Percentiles rank a stretch among this genome's conserved stretches.
These are phyloP conservation scores for Percopsis omiscomaycus DNA, from an alignment of 2,797 vertebrate species.

Conservation along the genomic window DNA sequence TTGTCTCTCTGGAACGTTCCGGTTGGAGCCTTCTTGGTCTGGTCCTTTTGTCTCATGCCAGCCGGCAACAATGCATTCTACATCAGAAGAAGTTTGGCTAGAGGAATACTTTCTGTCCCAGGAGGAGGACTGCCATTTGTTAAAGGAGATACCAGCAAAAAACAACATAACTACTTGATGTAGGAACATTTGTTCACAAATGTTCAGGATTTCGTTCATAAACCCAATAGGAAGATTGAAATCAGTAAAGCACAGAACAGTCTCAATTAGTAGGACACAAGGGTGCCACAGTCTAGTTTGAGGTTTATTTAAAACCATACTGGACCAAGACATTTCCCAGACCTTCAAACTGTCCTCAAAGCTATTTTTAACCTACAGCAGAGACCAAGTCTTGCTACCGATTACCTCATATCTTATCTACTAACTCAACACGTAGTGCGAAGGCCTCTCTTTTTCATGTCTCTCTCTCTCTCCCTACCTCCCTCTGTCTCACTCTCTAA, in stretches of 20 bases:
- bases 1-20: constrained; percentile 92
- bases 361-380: constrained; percentile 55
- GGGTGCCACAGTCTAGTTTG: no score
- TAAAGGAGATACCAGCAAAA: neutral
- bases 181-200: no score
- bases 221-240: no score
- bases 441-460: constrained; percentile 15
- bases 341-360: constrained; percentile 20
- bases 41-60: constrained; percentile 93
- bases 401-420: constrained; percentile 69
- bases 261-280: no score
- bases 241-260: no score
- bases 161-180: neutral
- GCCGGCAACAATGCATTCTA: constrained; percentile 93
- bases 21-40: constrained; percentile 93
- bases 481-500: neutral
- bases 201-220: no score
- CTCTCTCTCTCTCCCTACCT: neutral
- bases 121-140: neutral
- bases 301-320: neutral
- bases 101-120: neutral
- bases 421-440: constrained; percentile 45
- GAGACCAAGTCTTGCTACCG: constrained; percentile 47
- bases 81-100: neutral
- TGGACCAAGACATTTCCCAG: constrained; percentile 45